These are phyloP conservation scores for Cynopterus brachyotis DNA, from an alignment of 2,113 vertebrate genomes.

Conservation along the genomic window DNA sequence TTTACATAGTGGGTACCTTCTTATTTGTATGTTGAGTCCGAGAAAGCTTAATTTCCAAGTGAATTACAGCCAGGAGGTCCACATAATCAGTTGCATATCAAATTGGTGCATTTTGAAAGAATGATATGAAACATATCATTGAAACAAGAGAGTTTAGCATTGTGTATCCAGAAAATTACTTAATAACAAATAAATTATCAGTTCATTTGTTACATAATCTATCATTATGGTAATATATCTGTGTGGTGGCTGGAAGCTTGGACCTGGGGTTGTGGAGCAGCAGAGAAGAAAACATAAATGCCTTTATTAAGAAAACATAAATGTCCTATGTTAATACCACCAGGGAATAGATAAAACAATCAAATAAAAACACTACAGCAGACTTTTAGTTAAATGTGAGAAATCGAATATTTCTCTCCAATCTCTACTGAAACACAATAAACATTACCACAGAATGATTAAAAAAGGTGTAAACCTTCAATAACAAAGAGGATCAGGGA, in stretches of 20 bases:
- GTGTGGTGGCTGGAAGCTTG: not conserved
- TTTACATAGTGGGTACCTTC: not conserved
- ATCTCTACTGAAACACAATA: not conserved
- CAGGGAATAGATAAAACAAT: not conserved
- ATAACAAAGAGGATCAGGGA: not conserved
- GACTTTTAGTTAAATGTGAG: not conserved
- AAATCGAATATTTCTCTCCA: not conserved
- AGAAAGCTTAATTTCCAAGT: constrained; percentile 26
- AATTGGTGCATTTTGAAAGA: constrained; percentile 41
- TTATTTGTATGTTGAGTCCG: not conserved
- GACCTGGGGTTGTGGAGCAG: not conserved
- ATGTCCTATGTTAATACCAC: not conserved
- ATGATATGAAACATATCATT: no score
- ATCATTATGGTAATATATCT: constrained; percentile 55
- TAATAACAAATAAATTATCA: constrained; percentile 61
- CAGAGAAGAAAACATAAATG: not conserved
- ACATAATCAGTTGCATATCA: not conserved
- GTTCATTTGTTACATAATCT: constrained; percentile 34
- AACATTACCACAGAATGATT: not conserved
- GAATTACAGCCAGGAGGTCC: not conserved
- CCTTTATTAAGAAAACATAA: not conserved
- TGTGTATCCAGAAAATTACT: constrained; percentile 46
- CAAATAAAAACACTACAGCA: not conserved
- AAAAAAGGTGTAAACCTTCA: not conserved
- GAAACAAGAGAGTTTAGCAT: constrained; percentile 38